phyloP scores from a whole-genome alignment of 1,140 invertebrate species.

The Solen grandis region DNA sequence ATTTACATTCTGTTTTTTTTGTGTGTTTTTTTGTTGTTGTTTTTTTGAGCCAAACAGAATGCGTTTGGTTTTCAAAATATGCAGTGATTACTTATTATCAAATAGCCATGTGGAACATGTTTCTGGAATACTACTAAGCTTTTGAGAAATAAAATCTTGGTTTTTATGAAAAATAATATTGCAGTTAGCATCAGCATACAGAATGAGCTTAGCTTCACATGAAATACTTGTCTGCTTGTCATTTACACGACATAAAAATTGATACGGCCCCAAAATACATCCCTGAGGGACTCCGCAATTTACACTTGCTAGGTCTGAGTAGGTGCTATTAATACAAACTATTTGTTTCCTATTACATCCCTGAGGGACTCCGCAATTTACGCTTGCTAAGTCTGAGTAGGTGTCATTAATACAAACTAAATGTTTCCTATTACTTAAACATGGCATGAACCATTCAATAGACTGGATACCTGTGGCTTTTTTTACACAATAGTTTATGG shows the following conservation, averaged over 20 bases:
- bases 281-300: not conserved
- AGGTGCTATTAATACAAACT: not conserved
- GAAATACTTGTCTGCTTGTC: not conserved
- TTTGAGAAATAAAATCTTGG: not conserved
- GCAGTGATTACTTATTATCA: not conserved
- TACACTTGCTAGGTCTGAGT: not conserved
- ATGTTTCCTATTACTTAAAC: not conserved
- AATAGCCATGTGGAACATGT: not conserved
- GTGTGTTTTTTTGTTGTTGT: too few species aligned
- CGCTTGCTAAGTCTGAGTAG: not conserved
- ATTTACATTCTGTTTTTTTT: not conserved
- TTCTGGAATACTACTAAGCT: not conserved
- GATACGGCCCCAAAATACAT: not conserved
- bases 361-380: not conserved
- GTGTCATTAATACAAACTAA: not conserved
- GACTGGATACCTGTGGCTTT: not conserved
- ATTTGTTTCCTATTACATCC: not conserved
- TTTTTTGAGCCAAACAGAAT: not conserved
- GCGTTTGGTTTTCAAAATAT: not conserved
- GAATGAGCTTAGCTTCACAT: not conserved
- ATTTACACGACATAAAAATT: not conserved
- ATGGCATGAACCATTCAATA: not conserved
- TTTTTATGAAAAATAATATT: not conserved
- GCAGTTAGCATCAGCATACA: not conserved
- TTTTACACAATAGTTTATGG: not conserved